These are phyloP conservation scores for Pantala flavescens DNA, from an alignment of 1,140 invertebrate species.

Conservation along the genomic window DNA sequence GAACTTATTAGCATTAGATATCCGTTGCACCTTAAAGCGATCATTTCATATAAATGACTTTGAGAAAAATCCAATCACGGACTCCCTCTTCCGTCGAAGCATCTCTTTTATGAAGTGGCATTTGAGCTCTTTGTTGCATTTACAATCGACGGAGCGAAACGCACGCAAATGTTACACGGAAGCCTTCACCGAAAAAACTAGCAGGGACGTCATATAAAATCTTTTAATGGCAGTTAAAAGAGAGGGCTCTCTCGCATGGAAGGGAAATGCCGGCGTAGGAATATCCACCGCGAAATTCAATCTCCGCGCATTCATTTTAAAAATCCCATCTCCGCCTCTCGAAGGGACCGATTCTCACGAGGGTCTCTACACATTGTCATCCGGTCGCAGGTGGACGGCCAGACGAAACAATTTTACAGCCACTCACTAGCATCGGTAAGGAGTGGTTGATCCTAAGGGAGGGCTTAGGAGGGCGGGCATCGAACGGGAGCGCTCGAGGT, in stretches of 20 bases:
- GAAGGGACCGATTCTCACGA: not conserved
- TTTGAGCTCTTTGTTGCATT: not conserved
- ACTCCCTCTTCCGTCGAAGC: not conserved
- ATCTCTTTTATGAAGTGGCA: not conserved
- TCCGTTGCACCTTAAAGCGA: not conserved
- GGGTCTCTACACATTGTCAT: not conserved
- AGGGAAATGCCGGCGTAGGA: not conserved
- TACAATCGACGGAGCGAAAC: not conserved
- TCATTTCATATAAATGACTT: too few species aligned
- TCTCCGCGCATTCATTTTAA: not conserved
- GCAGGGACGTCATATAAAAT: not conserved
- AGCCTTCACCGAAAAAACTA: not conserved
- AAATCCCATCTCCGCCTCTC: not conserved
- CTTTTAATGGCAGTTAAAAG: not conserved
- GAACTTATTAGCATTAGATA: too few species aligned
- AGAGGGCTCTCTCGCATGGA: not conserved
- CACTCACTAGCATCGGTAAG: not conserved
- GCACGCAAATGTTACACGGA: slow-evolving; percentile 8
- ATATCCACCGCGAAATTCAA: not conserved
- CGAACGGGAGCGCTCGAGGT: not conserved
- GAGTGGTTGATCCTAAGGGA: not conserved
- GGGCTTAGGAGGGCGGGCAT: not conserved
- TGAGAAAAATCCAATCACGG: not conserved
- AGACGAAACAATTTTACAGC: not conserved
- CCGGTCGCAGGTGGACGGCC: not conserved